Base-by-base conservation (phyloP, 2,888 invertebrate species). In the Dioctria rufipes region DNA sequence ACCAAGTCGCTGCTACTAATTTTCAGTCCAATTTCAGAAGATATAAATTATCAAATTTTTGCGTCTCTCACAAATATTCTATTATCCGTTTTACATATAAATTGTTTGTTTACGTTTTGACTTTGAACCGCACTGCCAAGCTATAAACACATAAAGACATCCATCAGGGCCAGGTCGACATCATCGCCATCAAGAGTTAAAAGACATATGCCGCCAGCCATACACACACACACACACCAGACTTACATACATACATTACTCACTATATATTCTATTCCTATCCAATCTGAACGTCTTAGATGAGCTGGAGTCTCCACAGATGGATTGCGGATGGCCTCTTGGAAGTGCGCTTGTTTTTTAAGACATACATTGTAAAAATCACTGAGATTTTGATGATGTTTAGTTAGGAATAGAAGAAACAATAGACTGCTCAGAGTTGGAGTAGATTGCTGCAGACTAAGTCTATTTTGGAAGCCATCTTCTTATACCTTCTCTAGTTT, bases 81-180 rank as follows among this genome's bases (percentile, higher is more conserved):
- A 77, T 77, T 63, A 77, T 63, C 77, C 77, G 63, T 63, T 77
- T 63, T 77, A 77, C 77, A 77, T 77, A 77, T 77, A 77, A 77
- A 77, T 77, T 42, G 77, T 77, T 77, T 77, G 77, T 77, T 77
- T 77, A 77, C 63, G 77, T 46, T 67, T 43, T 46, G 67, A 46
- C 67, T 37, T 71, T 43, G 66, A 43, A 37, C 69, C 73, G 46
- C 3, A 11, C 6, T 61, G 46, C 39, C 49, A 5, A 58, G 25
- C 37, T 9, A 54, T 11, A 49, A n/a, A 4, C 49, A 40, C 63
- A 77, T 77, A 42, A 77, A 77, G 77, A 77, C 77, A 77, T 77
- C 77, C 77, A 77, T 77, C 77, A 73, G 58, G 13, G 8, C 13
- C 40, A 58, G 58, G 58, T 60, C 58, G 73, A 37, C 60, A 51